These are phyloP conservation scores for Anguilla marmorata DNA, from an alignment of 2,797 vertebrate genomes.

Conservation along the genomic window DNA sequence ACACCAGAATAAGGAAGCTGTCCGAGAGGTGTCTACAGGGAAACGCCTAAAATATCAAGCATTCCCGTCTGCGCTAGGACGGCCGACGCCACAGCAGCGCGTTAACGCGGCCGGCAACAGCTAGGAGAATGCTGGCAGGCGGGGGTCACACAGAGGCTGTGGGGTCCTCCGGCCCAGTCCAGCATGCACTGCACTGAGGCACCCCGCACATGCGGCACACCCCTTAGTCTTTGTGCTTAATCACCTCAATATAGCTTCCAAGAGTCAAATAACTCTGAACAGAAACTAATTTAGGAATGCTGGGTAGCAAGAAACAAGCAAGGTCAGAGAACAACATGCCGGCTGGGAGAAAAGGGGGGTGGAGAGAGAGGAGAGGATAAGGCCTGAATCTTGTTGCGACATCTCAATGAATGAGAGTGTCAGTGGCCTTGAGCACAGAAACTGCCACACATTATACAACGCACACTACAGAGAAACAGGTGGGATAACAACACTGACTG, in stretches of 20 bases:
- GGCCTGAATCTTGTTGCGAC: not conserved
- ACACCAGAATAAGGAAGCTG: constrained; percentile 54
- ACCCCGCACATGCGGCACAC: not conserved
- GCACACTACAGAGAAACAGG: constrained; percentile 1
- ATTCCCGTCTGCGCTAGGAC: constrained; percentile 43
- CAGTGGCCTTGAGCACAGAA: constrained; percentile 8
- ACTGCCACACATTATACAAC: constrained; percentile 8
- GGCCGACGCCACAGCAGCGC: constrained; percentile 25
- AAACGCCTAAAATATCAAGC: constrained; percentile 60
- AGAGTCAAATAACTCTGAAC: not conserved
- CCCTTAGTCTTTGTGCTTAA: not conserved
- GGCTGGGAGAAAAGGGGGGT: not conserved
- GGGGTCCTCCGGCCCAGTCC: not conserved
- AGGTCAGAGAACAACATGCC: not conserved
- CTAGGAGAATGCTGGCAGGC: not conserved
- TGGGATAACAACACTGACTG: no score
- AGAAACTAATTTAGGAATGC: not conserved
- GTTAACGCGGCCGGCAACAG: constrained; percentile 25
- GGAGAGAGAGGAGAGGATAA: not conserved
- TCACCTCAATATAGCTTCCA: not conserved
- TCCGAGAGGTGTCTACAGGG: constrained; percentile 47
- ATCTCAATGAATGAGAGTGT: constrained; percentile 20
- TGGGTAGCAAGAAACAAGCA: not conserved
- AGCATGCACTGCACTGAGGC: not conserved
- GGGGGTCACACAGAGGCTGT: not conserved